Evolutionary conservation across 2,797 vertebrate species (phyloP).

Genomic region (Carcharodon carcharias): DNA sequence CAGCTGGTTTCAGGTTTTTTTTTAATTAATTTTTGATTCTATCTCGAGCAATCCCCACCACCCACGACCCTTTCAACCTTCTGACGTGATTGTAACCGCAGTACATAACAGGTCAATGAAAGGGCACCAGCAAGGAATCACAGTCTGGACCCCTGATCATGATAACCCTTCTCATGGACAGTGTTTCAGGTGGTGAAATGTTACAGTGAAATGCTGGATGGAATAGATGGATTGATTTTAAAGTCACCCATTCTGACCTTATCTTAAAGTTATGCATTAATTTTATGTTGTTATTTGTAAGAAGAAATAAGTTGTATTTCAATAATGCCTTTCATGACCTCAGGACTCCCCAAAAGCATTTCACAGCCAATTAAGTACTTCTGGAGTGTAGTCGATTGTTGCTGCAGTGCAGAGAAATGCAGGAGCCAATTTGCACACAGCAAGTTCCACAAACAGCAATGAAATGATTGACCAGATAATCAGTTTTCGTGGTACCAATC

Average conservation of each 20-base stretch:
- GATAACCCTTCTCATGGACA: background rate
- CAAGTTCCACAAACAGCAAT: background rate
- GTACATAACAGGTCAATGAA: background rate
- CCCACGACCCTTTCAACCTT: background rate
- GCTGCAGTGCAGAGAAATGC: background rate
- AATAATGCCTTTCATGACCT: background rate
- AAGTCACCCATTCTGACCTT: background rate
- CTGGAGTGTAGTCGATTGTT: background rate
- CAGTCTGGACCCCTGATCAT: background rate
- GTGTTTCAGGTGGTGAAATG: background rate
- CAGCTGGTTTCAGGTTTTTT: background rate
- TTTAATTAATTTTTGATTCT: background rate
- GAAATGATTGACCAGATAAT: background rate
- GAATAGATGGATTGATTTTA: background rate
- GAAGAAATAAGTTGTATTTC: background rate
- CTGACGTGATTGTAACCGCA: background rate
- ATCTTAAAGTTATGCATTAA: background rate
- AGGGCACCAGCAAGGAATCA: background rate
- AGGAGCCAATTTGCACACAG: background rate
- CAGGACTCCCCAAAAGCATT: background rate
- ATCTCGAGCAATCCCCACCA: background rate
- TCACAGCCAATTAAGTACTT: background rate
- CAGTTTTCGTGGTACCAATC: background rate
- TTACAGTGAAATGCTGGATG: background rate
- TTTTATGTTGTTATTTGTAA: background rate